Percentiles rank a stretch among this genome's conserved stretches.
Evolutionary conservation across 2,113 vertebrate genomes (phyloP).

Genomic region (Oostethus manadensis): DNA sequence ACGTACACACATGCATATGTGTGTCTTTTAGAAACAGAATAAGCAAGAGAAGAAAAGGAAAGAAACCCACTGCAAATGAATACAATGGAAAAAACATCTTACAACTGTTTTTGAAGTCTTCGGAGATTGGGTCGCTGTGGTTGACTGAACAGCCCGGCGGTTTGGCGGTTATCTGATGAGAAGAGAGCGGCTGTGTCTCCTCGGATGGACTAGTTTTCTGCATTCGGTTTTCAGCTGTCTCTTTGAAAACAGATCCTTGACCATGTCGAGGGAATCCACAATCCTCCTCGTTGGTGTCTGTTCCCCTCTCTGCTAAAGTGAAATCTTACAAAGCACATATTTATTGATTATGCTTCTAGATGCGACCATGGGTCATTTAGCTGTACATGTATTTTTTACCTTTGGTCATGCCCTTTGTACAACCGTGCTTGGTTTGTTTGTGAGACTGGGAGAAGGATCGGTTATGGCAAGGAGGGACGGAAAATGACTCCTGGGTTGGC

Average conservation of each 20-base stretch:
- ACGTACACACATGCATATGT: background rate
- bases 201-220: slow-evolving; percentile 59
- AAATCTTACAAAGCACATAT: slow-evolving; percentile 36
- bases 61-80: background rate
- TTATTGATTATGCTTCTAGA: background rate
- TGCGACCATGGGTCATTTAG: background rate
- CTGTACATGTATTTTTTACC: slow-evolving; percentile 45
- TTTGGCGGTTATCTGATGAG: slow-evolving; percentile 32
- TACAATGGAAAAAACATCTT: slow-evolving; percentile 35
- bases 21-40: background rate
- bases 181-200: slow-evolving; percentile 60
- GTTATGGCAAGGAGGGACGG: slow-evolving; percentile 12
- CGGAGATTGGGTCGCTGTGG: slow-evolving; percentile 69
- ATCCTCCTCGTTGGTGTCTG: slow-evolving; percentile 52
- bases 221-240: slow-evolving; percentile 32
- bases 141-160: slow-evolving; percentile 56
- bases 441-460: slow-evolving; percentile 16
- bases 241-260: slow-evolving; percentile 38
- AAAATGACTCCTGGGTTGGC: slow-evolving; percentile 41
- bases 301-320: slow-evolving; percentile 42
- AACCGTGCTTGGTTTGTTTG: slow-evolving; percentile 37
- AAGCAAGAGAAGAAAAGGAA: background rate
- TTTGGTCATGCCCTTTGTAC: slow-evolving; percentile 38
- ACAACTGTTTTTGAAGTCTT: slow-evolving; percentile 66
- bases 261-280: slow-evolving; percentile 16